A percentile compares a stretch with the other conserved stretches of the same genome.
Evolutionary conservation across 2,888 invertebrate species (phyloP).

Genomic region (Folsomia candida): DNA sequence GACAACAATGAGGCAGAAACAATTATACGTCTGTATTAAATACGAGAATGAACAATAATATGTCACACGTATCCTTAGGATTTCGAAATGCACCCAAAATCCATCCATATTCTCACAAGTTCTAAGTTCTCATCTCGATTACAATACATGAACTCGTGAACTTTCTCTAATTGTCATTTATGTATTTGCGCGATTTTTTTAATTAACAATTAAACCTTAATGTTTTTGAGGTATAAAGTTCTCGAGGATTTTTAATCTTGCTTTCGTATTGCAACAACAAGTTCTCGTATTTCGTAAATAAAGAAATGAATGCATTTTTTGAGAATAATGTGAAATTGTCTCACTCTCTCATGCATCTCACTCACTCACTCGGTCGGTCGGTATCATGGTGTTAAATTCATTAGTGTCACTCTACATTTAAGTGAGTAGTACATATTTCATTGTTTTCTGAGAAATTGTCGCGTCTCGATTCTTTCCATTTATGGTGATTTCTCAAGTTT

Average conservation of each 20-base stretch:
- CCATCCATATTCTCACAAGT: too few relatives aligned
- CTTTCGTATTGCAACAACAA: too few relatives aligned
- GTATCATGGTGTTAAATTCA: too few relatives aligned
- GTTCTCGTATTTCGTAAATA: not conserved
- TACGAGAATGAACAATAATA: not conserved
- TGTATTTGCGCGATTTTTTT: not conserved
- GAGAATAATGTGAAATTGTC: not conserved
- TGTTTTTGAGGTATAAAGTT: too few relatives aligned
- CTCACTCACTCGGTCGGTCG: too few relatives aligned
- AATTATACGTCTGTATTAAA: not conserved
- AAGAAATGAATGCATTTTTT: not conserved
- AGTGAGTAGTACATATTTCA: too few relatives aligned
- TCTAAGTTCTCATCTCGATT: not conserved
- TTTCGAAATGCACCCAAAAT: not conserved
- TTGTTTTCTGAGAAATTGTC: too few relatives aligned
- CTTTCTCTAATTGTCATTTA: constrained; percentile 5
- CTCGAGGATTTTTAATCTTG: too few relatives aligned
- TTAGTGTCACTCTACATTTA: too few relatives aligned
- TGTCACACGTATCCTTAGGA: not conserved
- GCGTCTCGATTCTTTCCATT: too few relatives aligned
- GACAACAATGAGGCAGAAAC: not conserved
- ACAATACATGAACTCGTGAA: too few relatives aligned
- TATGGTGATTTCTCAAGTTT: too few relatives aligned
- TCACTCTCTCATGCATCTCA: not conserved
- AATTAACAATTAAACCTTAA: not conserved